Conservation (phyloP, 1,140 invertebrate genomes). For the Bombus soroeensis region DNA sequence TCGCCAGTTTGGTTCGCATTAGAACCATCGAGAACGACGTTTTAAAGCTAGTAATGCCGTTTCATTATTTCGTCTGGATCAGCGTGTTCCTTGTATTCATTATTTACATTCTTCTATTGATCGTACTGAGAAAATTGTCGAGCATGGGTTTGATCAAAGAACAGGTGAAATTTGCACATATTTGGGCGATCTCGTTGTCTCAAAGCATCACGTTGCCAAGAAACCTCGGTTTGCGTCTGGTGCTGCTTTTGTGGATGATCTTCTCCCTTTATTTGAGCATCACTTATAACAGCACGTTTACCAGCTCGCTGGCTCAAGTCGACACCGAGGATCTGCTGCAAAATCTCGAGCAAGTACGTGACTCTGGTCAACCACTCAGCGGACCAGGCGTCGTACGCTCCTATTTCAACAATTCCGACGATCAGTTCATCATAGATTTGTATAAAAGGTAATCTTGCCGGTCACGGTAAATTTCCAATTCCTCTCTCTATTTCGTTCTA, state of each 20-base stretch:
- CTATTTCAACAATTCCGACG: slow-evolving; percentile 24
- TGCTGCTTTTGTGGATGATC: slow-evolving; percentile 34
- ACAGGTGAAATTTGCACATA: slow-evolving; percentile 11
- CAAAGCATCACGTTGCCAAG: slow-evolving; percentile 3
- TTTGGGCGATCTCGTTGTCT: slow-evolving; percentile 23
- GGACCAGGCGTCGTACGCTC: not conserved
- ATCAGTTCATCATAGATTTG: slow-evolving; percentile 21
- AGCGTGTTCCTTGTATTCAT: slow-evolving; percentile 10
- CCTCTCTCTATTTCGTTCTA: not conserved
- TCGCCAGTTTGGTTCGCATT: not conserved
- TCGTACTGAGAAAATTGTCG: not conserved
- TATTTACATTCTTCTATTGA: slow-evolving; percentile 2
- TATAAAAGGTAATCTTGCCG: slow-evolving; percentile 14
- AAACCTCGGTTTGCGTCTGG: slow-evolving; percentile 16
- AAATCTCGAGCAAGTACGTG: slow-evolving; percentile 34
- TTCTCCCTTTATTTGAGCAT: slow-evolving; percentile 22
- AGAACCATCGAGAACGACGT: not conserved
- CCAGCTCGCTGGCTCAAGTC: slow-evolving; percentile 31
- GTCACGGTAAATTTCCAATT: not conserved
- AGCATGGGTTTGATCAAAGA: slow-evolving; percentile 30
- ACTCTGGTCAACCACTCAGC: slow-evolving; percentile 29
- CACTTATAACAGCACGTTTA: slow-evolving; percentile 50
- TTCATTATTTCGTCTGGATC: slow-evolving; percentile 33
- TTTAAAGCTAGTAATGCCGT: slow-evolving; percentile 23
- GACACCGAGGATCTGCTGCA: slow-evolving; percentile 22